phyloP scores from a whole-genome alignment of 2,888 invertebrate species.

The Orthonevra nobilis region DNA sequence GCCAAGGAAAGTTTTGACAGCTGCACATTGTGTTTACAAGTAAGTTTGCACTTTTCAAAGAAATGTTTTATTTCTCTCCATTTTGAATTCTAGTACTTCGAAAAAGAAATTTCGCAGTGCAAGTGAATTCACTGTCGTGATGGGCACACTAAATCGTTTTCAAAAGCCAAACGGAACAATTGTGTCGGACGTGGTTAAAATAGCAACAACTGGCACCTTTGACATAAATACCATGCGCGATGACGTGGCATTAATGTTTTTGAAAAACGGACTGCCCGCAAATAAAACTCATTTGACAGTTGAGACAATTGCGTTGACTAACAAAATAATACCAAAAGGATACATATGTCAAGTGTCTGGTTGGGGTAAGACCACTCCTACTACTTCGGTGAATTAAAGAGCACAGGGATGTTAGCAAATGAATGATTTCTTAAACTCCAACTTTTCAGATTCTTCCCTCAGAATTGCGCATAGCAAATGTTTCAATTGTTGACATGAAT shows the following conservation, averaged over 20 bases:
- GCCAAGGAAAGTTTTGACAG: conserved; percentile 76
- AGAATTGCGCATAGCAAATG: conserved; percentile 74
- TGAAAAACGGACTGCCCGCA: conserved; percentile 72
- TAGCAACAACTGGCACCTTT: conserved; percentile 75
- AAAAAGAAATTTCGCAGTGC: conserved; percentile 75
- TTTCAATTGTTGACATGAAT: conserved; percentile 72
- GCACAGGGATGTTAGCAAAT: background rate
- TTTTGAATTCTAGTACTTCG: conserved; percentile 72
- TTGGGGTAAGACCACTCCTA: conserved; percentile 76
- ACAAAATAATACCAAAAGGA: conserved; percentile 71
- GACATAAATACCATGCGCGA: conserved; percentile 75
- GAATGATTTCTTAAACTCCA: background rate
- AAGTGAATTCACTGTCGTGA: conserved; percentile 76
- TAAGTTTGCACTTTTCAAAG: conserved; percentile 72
- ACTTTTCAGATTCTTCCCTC: conserved; percentile 72
- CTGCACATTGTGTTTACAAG: conserved; percentile 78
- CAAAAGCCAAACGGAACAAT: conserved; percentile 75
- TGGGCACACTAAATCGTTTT: conserved; percentile 77
- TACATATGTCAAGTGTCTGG: conserved; percentile 76
- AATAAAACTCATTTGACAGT: conserved; percentile 73
- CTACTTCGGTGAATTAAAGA: background rate
- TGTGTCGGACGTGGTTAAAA: conserved; percentile 74
- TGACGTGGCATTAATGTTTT: conserved; percentile 77
- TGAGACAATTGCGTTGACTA: conserved; percentile 73
- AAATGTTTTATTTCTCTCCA: too few relatives aligned